Percentiles rank a stretch among this genome's conserved stretches.
Evolutionary conservation across 1,140 invertebrate species (phyloP).

Genomic region (Anagrus nilaparvatae): DNA sequence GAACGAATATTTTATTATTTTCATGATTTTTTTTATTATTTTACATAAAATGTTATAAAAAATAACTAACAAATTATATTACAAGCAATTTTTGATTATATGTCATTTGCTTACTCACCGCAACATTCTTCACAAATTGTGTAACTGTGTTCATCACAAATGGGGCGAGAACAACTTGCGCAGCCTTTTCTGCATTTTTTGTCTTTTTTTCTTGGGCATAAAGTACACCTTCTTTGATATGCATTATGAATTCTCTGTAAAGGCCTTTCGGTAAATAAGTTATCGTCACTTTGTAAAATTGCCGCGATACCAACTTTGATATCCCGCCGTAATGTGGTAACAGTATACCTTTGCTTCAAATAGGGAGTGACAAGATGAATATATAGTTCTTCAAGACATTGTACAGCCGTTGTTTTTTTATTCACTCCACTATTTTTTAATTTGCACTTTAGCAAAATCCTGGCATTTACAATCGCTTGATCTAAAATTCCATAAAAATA

Average conservation of each 20-base stretch:
- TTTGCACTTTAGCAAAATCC: slow-evolving; percentile 7
- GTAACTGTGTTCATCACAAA: slow-evolving; percentile 13
- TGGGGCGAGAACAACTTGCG: not conserved
- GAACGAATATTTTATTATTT: too few species aligned
- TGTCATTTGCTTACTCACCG: too few species aligned
- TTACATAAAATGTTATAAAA: too few species aligned
- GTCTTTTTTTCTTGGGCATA: slow-evolving; percentile 8
- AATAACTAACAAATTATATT: too few species aligned
- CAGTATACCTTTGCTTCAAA: not conserved
- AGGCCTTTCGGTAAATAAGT: not conserved
- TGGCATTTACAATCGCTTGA: slow-evolving; percentile 12
- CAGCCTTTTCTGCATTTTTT: slow-evolving; percentile 6
- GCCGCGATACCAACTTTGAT: slow-evolving; percentile 6
- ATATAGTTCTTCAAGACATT: slow-evolving; percentile 7
- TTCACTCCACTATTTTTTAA: not conserved
- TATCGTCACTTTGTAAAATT: slow-evolving; percentile 4
- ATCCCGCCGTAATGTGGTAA: not conserved
- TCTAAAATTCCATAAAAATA: slow-evolving; percentile 17
- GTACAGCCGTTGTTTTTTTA: not conserved
- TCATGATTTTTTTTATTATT: too few species aligned
- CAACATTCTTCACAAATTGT: slow-evolving; percentile 8
- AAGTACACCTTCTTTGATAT: slow-evolving; percentile 3
- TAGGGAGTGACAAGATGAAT: slow-evolving; percentile 7
- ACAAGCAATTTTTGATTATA: too few species aligned
- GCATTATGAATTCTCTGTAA: not conserved